A percentile compares a stretch with the other conserved stretches of the same genome.
These are phyloP conservation scores for Ceratoteleas bidentatus DNA, from an alignment of 1,140 invertebrate genomes.

Conservation along the genomic window DNA sequence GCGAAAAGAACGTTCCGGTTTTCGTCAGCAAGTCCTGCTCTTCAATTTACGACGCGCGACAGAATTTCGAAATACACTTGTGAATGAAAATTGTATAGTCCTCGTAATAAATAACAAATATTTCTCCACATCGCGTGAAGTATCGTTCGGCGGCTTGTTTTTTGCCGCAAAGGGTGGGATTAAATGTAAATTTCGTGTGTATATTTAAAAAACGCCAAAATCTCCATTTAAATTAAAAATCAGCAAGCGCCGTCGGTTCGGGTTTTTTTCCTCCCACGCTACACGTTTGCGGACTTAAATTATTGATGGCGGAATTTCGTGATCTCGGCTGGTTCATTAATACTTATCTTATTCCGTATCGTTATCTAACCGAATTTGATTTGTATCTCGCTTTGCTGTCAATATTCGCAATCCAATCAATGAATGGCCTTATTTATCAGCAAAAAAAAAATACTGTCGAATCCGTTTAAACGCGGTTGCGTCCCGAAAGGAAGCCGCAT, in stretches of 20 bases:
- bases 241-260: slow-evolving; percentile 9
- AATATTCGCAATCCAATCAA: slow-evolving; percentile 46
- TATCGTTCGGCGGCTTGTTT: not conserved
- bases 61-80: no score
- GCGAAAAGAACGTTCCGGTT: no score
- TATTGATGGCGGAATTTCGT: slow-evolving; percentile 9
- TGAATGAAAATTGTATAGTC: not conserved
- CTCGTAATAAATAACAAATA: not conserved
- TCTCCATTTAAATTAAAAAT: slow-evolving; percentile 20
- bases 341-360: slow-evolving; percentile 40
- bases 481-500: slow-evolving; percentile 26
- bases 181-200: slow-evolving; percentile 7
- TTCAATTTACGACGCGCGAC: no score
- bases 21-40: no score
- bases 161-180: slow-evolving; percentile 8
- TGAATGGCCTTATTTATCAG: slow-evolving; percentile 54
- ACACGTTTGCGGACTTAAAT: slow-evolving; percentile 22
- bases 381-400: slow-evolving; percentile 52
- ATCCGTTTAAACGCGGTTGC: slow-evolving; percentile 38
- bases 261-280: not conserved
- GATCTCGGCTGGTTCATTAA: slow-evolving; percentile 47
- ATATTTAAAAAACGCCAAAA: slow-evolving; percentile 5
- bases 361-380: slow-evolving; percentile 42
- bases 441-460: slow-evolving; percentile 24
- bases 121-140: not conserved